These are phyloP conservation scores for Phortica variegata DNA, from an alignment of 1,140 invertebrate species.

Conservation along the genomic window DNA sequence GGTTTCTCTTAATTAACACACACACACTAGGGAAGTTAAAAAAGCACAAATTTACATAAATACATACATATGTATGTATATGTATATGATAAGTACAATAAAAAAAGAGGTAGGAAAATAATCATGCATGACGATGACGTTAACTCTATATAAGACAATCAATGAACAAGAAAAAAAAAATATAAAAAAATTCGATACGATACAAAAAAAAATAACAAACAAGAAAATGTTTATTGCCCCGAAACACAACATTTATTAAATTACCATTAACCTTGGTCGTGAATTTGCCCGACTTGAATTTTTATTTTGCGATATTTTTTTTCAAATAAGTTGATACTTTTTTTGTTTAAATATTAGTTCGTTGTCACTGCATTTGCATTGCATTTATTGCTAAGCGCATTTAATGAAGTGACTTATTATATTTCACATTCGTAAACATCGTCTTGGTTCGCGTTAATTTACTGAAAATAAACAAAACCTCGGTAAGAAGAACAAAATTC, in stretches of 20 bases:
- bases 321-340: too few species aligned
- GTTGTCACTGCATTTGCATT: background rate
- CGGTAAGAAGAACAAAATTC: slow-evolving; percentile 4
- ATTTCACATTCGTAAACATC: too few species aligned
- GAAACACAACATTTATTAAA: background rate
- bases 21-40: background rate
- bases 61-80: slow-evolving; percentile 1
- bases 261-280: slow-evolving; percentile 40
- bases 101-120: too few species aligned
- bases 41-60: background rate
- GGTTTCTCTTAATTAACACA: background rate
- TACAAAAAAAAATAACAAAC: background rate
- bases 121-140: too few species aligned
- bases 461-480: slow-evolving; percentile 9
- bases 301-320: slow-evolving; percentile 4
- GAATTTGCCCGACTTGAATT: slow-evolving; percentile 15
- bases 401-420: slow-evolving; percentile 41
- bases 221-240: background rate
- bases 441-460: background rate
- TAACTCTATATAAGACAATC: too few species aligned
- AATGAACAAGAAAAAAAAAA: too few species aligned
- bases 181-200: background rate
- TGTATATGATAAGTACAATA: too few species aligned
- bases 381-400: slow-evolving; percentile 12
- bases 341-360: slow-evolving; percentile 2